A percentile compares a stretch with the other conserved stretches of the same genome.
Conservation (phyloP, 2,797 vertebrate genomes). For the Amazona finschi region DNA sequence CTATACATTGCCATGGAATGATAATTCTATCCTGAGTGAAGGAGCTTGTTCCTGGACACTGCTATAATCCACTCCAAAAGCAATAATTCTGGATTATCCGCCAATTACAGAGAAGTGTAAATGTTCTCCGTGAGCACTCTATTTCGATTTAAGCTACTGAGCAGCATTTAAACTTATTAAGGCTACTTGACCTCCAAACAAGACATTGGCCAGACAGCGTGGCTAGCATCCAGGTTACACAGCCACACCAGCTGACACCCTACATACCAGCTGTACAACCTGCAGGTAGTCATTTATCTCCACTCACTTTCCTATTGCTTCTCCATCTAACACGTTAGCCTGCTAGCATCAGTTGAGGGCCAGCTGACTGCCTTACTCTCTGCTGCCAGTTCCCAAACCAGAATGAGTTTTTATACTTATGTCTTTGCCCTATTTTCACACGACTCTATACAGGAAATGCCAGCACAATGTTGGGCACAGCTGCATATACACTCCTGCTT, state of each 20-base stretch:
- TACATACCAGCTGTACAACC: not conserved
- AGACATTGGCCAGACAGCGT: not conserved
- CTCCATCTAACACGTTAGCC: not conserved
- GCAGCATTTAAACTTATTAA: not conserved
- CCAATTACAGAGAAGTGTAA: not conserved
- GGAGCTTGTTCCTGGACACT: not conserved
- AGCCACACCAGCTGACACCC: not conserved
- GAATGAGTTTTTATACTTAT: not conserved
- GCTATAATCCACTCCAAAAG: not conserved
- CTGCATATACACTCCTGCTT: not conserved
- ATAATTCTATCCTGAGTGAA: not conserved
- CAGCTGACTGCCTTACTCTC: rapidly evolving
- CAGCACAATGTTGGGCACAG: not conserved
- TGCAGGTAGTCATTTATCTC: not conserved
- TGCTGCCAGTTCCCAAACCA: not conserved
- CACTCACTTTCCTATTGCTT: not conserved
- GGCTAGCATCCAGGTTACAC: not conserved
- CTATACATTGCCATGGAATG: rapidly evolving
- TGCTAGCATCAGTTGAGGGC: not conserved
- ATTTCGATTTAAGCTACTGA: not conserved
- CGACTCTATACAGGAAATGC: not conserved
- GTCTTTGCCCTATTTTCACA: not conserved
- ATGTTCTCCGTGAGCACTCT: not conserved
- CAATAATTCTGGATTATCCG: not conserved
- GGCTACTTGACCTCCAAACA: not conserved